Base-by-base conservation (phyloP, 1,140 invertebrate species). In the Drosophila novamexicana region DNA sequence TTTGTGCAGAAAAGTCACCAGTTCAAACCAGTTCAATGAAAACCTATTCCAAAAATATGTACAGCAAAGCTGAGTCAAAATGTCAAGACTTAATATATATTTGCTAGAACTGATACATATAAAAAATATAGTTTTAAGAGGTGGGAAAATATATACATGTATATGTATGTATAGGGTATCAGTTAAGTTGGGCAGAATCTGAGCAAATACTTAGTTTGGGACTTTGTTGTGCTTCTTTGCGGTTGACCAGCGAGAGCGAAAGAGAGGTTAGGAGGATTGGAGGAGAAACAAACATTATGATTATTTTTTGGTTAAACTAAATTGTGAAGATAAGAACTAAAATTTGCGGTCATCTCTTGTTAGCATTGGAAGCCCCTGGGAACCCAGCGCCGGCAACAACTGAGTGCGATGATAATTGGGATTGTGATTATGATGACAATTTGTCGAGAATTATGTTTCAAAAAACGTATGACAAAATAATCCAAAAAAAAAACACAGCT, bases 311-410 rank as follows among this genome's bases (percentile, higher is more conserved):
- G n/a, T 40, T 59, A 22, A 2, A 57, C 40, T 54, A 45, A 65
- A 65, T 58, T 67, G 42, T 58, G 14, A 7, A 67, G 70, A 73
- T 73, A 73, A 73, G 40, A 59, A 47, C 47, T 34, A 68, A 67
- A 61, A 68, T 66, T 73, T 73, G 70, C 64, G 70, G 70, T 73
- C 64, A 73, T 73, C 70, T 73, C 70, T 73, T 73, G 70, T 73
- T 72, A 67, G 53, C 69, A 59, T 39, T 57, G 70, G 56, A 40
- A 61, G 59, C 34, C 52, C 42, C 57, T 68, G 70, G 70, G 70
- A 73, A 68, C 53, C 44, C 8, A 34, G 37, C 8, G 47, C 29
- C 14, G 22, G n/a, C 10, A 14, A 32, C 44, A 56, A 65, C 37
- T 47, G 64, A 59, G 45, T 59, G 52, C 39, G 40, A 45, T 73